Percentiles rank a stretch among this genome's conserved stretches.
These are phyloP conservation scores for Molossus molossus DNA, from an alignment of 2,797 vertebrate species.

Conservation along the genomic window DNA sequence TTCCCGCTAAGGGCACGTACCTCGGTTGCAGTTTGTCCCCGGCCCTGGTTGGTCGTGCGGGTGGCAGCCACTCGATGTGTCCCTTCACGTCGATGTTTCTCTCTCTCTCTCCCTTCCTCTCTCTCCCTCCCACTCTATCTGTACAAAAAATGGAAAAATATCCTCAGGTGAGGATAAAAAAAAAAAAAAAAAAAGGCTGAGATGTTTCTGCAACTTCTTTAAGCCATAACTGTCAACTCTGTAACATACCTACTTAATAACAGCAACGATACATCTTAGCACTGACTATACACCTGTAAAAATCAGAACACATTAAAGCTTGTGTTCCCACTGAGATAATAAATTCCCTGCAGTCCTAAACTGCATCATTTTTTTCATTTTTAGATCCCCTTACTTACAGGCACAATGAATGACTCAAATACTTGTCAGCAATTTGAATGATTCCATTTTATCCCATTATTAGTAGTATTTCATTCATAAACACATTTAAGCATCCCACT, in stretches of 20 bases:
- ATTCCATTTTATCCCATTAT: slow-evolving; percentile 27
- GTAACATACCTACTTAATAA: slow-evolving; percentile 60
- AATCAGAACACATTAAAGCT: slow-evolving; percentile 40
- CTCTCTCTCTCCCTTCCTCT: no score
- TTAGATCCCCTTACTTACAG: slow-evolving; percentile 31
- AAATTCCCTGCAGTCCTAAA: not conserved
- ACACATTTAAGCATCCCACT: slow-evolving; percentile 27
- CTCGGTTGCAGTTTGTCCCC: no score
- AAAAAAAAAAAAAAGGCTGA: not conserved
- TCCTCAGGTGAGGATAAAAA: no score
- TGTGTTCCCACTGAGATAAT: slow-evolving; percentile 28
- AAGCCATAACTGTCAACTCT: slow-evolving; percentile 13
- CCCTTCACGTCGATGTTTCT: no score
- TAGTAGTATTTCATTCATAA: slow-evolving; percentile 46
- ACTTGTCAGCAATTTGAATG: not conserved
- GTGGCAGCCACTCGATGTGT: no score
- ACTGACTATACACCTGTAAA: not conserved
- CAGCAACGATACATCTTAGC: slow-evolving; percentile 37
- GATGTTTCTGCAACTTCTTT: not conserved
- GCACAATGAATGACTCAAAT: slow-evolving; percentile 53
- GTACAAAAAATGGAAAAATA: no score
- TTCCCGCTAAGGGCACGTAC: no score
- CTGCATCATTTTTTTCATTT: slow-evolving; percentile 28
- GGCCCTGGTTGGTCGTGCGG: no score
- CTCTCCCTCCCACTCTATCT: no score